phyloP scores from a whole-genome alignment of 64 coral and sea anemone species.

The Montipora capricornis region DNA sequence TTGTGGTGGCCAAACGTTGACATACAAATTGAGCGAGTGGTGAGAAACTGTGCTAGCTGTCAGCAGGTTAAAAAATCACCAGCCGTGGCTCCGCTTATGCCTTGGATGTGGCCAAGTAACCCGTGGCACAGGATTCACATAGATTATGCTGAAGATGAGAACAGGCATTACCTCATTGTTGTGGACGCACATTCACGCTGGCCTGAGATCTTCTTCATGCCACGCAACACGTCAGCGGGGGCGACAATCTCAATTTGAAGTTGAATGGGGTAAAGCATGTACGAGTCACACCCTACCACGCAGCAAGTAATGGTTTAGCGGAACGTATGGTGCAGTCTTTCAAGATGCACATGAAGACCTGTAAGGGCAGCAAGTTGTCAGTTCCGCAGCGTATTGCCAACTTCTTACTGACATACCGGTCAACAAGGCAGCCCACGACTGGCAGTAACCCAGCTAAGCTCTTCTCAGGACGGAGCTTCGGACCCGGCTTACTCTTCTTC shows the following conservation, averaged over 20 bases:
- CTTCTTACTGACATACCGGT: constrained; percentile 53
- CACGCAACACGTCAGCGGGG: neutral
- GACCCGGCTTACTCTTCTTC: constrained; percentile 25
- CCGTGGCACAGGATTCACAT: no score
- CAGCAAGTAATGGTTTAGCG: neutral
- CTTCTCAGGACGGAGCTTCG: constrained; percentile 33
- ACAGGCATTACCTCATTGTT: constrained; percentile 12
- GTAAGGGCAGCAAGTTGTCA: constrained; percentile 8
- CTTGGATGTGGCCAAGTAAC: neutral
- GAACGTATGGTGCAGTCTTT: constrained; percentile 41
- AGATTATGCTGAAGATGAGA: neutral
- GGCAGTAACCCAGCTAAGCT: no score
- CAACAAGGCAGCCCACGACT: no score
- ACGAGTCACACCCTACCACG: neutral
- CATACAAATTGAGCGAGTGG: neutral
- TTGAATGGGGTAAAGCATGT: constrained; percentile 33
- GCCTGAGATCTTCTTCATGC: constrained; percentile 19
- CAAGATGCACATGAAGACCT: constrained; percentile 41
- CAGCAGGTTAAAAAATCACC: constrained; percentile 52
- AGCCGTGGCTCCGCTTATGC: constrained; percentile 26
- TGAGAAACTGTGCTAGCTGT: constrained; percentile 28
- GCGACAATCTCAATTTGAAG: constrained; percentile 7
- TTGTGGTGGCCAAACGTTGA: no score
- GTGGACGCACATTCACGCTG: constrained; percentile 24
- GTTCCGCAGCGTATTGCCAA: constrained; percentile 40